Evolutionary conservation across 2,113 vertebrate species (phyloP).

Genomic region (Sorex fumeus): DNA sequence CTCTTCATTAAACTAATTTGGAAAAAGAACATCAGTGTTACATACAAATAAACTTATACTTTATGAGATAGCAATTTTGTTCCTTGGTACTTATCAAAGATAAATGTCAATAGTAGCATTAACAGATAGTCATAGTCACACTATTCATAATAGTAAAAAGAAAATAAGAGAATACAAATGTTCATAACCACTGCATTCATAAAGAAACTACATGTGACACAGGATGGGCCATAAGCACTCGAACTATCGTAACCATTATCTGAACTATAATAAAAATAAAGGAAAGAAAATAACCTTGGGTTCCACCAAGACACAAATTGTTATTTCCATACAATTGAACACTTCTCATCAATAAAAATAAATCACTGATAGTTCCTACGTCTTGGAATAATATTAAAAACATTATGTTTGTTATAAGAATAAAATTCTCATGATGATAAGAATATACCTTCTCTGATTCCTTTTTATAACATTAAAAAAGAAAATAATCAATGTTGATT

Average conservation of each 20-base stretch:
- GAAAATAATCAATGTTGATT: not conserved
- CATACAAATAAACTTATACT: slow-evolving; percentile 18
- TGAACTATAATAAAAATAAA: too few relatives aligned
- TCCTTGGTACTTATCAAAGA: slow-evolving; percentile 13
- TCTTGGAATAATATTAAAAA: slow-evolving; percentile 11
- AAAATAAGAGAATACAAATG: too few relatives aligned
- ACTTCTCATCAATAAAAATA: not conserved
- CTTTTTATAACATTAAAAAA: slow-evolving; percentile 26
- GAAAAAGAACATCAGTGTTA: not conserved
- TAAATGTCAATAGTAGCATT: not conserved
- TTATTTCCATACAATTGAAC: not conserved
- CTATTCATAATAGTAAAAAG: slow-evolving; percentile 1
- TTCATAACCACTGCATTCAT: too few relatives aligned
- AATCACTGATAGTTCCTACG: not conserved
- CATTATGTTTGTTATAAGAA: not conserved
- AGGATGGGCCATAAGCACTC: too few relatives aligned
- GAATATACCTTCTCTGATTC: not conserved
- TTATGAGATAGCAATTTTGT: not conserved
- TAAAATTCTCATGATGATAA: not conserved
- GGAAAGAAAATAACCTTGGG: too few relatives aligned
- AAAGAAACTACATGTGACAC: too few relatives aligned
- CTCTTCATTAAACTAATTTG: not conserved
- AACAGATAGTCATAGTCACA: not conserved
- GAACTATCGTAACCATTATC: too few relatives aligned
- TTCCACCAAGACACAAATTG: not conserved